These are phyloP conservation scores for Coenonympha arcania DNA, from an alignment of 2,888 invertebrate species.

Conservation along the genomic window DNA sequence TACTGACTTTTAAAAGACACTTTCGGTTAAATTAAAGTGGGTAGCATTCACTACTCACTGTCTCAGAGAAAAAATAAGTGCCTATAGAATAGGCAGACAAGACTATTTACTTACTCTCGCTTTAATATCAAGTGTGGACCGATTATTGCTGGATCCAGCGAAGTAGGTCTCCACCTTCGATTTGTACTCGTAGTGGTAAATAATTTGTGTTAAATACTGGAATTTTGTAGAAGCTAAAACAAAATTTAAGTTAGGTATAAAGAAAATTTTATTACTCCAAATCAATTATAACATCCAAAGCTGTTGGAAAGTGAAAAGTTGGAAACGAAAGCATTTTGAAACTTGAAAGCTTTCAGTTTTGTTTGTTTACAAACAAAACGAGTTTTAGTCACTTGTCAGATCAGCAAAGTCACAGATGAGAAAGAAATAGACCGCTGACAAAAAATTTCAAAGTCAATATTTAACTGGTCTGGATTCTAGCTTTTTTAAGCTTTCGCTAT, in stretches of 20 bases:
- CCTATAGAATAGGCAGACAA: neutral
- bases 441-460: too few relatives aligned
- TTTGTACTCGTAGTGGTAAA: conserved; percentile 81
- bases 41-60: too few relatives aligned
- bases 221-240: conserved; percentile 76
- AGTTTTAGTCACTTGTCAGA: neutral
- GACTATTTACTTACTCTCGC: conserved; percentile 68
- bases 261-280: neutral
- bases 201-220: conserved; percentile 73
- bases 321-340: too few relatives aligned
- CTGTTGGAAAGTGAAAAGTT: too few relatives aligned
- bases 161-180: conserved; percentile 82
- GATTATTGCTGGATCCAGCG: conserved; percentile 80
- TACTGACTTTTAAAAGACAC: too few relatives aligned
- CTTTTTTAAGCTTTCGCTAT: neutral
- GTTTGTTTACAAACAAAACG: neutral
- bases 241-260: neutral
- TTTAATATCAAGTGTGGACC: conserved; percentile 78
- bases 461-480: neutral
- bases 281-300: too few relatives aligned
- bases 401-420: too few relatives aligned
- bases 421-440: too few relatives aligned
- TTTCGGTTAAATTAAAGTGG: too few relatives aligned
- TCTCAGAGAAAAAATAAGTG: too few relatives aligned
- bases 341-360: too few relatives aligned